A percentile compares a stretch with the other conserved stretches of the same genome.
phyloP scores from a whole-genome alignment of 2,888 invertebrate species.

The Neocrepidodera transversa region DNA sequence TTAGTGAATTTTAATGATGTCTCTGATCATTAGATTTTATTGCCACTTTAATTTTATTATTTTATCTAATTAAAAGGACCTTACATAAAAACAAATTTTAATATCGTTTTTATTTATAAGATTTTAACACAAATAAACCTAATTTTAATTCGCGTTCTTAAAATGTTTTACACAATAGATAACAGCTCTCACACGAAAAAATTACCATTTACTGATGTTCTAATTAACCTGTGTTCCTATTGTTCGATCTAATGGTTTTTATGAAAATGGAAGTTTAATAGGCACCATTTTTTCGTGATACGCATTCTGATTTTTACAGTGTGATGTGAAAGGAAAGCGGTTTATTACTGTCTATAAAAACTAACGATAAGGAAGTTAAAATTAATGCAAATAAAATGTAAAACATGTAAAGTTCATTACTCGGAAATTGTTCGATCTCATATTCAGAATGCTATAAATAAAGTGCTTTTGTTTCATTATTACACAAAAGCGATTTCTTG shows the following conservation, averaged over 20 bases:
- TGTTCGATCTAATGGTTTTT: constrained; percentile 47
- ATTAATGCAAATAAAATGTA: constrained; percentile 54
- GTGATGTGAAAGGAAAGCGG: constrained; percentile 47
- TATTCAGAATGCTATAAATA: constrained; percentile 39
- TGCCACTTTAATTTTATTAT: constrained; percentile 1
- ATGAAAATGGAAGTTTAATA: constrained; percentile 38
- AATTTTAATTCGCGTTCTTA: background rate
- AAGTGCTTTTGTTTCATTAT: constrained; percentile 37
- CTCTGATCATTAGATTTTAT: background rate
- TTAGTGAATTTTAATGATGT: constrained; percentile 23
- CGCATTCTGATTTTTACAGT: constrained; percentile 48
- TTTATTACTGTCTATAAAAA: constrained; percentile 51
- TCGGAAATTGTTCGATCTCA: constrained; percentile 44
- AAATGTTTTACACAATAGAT: background rate
- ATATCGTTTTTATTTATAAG: too few relatives aligned
- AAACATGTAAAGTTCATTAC: constrained; percentile 52
- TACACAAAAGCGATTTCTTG: constrained; percentile 37
- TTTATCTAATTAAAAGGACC: background rate
- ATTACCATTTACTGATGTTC: background rate
- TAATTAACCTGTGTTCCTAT: constrained; percentile 32
- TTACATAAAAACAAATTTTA: too few relatives aligned
- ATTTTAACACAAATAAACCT: too few relatives aligned
- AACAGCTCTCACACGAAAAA: constrained; percentile 1
- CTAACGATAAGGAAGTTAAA: constrained; percentile 50
- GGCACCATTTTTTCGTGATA: constrained; percentile 38